Evolutionary conservation across 2,888 invertebrate species (phyloP), one percentile per base, ranked within the genome.

Genomic region (Lepidochitona cinerea): DNA sequence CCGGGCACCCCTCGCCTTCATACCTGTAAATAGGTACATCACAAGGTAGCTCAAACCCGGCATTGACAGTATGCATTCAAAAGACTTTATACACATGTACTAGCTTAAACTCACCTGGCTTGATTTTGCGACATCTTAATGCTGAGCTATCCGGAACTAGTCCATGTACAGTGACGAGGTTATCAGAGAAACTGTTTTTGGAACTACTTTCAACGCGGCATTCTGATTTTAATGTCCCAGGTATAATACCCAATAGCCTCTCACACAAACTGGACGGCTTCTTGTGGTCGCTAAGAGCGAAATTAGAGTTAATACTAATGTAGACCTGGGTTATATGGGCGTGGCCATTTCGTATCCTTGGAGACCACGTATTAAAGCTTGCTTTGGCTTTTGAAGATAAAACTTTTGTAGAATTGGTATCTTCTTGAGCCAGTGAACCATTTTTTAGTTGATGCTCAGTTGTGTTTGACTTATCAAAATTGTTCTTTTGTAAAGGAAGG

Each of bases 231-330:
- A 59, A 29, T 29, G 29, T 36, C 4, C 79, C 79, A n/a, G 79
- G 79, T 52, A 79, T 73, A 64, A 79, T 79, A 52, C 79, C 79
- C 14, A 79, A 41, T 33, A 79, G 65, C 7, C 72, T 68, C 65
- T 79, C 77, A 52, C 77, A 79, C 37, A 76, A 5, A 69, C 71
- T 26, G 70, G 37, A 69, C 71, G 68, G 14, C 53, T 49, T 33
- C 29, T 35, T 37, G 70, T 26, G 37, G 49, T 71, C 29, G 41
- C n/a, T 41, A 64, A 26, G 32, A 71, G 64, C 26, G 72, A 29
- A n/a, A n/a, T 54, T 67, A 29, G 59, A 29, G 32, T 72, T 72
- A 6, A 76, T 29, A 59, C 66, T 65, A 12, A 76, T 26, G 29
- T 70, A 72, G 23, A 76, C 70, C 37, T 71, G 49, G 12, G 53